These are phyloP conservation scores for Melanostoma scalare DNA, from an alignment of 2,888 invertebrate species.

Conservation along the genomic window DNA sequence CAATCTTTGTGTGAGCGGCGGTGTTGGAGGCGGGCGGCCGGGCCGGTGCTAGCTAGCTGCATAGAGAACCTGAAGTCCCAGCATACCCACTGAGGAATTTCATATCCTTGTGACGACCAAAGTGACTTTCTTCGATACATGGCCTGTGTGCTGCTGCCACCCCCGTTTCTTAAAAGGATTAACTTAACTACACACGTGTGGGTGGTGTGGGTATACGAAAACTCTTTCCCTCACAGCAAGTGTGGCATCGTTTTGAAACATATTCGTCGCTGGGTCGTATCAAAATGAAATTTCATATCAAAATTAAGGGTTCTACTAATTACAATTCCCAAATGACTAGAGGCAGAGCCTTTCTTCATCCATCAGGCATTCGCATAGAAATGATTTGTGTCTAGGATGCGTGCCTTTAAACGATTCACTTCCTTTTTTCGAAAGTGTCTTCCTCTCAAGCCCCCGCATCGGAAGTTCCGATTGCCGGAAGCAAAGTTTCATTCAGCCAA, in stretches of 20 bases:
- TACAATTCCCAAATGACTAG: constrained; percentile 59
- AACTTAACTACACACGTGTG: constrained; percentile 49
- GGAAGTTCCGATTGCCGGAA: constrained; percentile 57
- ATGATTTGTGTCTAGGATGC: constrained; percentile 47
- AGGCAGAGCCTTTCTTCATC: constrained; percentile 2
- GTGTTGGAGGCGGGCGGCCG: background rate
- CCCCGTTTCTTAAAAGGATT: constrained; percentile 63
- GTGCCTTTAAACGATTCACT: constrained; percentile 28
- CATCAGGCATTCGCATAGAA: constrained; percentile 6
- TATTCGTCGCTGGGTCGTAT: constrained; percentile 17
- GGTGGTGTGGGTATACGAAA: constrained; percentile 15
- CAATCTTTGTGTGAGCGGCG: constrained; percentile 17
- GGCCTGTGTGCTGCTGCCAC: constrained; percentile 40
- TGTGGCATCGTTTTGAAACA: background rate
- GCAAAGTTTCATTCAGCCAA: constrained; percentile 6
- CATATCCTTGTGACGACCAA: constrained; percentile 71
- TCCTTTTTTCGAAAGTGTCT: constrained; percentile 26
- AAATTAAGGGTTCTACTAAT: constrained; percentile 69
- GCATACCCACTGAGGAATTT: constrained; percentile 68
- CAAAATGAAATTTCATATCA: constrained; percentile 67
- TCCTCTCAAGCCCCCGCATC: constrained; percentile 54
- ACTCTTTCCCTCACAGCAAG: constrained; percentile 2
- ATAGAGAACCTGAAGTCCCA: constrained; percentile 52
- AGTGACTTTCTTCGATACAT: constrained; percentile 73
- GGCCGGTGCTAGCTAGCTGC: background rate